These are phyloP conservation scores for Tragelaphus scriptus DNA, from an alignment of 2,113 vertebrate species.

Conservation along the genomic window DNA sequence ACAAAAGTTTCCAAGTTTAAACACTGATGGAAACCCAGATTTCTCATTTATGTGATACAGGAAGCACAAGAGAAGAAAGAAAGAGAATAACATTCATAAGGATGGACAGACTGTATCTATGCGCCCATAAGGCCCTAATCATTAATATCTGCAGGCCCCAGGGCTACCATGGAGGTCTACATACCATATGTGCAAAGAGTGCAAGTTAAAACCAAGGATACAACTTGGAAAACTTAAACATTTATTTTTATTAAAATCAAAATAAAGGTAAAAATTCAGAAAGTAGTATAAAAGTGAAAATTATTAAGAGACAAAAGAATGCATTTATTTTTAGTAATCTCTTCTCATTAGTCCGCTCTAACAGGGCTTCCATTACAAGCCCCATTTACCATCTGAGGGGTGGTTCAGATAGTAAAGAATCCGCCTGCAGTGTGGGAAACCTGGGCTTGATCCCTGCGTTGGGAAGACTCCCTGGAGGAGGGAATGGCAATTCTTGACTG, in stretches of 20 bases:
- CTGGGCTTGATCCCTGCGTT: neutral
- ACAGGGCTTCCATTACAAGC: neutral
- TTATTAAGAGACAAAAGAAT: neutral
- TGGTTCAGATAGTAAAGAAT: neutral
- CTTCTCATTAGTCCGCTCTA: neutral
- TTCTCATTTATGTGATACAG: neutral
- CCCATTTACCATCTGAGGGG: neutral
- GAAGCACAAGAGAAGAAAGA: neutral
- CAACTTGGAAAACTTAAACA: neutral
- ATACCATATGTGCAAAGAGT: neutral
- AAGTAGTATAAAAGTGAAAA: neutral
- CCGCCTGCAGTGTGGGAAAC: fast-evolving
- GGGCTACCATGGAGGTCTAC: neutral
- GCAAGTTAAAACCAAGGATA: neutral
- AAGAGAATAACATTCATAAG: neutral
- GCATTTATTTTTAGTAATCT: neutral
- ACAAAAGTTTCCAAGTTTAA: constrained; percentile 8
- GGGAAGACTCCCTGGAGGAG: neutral
- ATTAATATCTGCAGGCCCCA: neutral
- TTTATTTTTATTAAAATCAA: neutral
- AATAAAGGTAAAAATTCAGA: neutral
- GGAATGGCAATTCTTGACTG: neutral
- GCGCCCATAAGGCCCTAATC: neutral
- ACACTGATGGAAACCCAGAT: neutral
- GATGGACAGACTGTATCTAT: neutral